Base-by-base conservation (phyloP, 2,888 invertebrate species). In the Atrina japonica region DNA sequence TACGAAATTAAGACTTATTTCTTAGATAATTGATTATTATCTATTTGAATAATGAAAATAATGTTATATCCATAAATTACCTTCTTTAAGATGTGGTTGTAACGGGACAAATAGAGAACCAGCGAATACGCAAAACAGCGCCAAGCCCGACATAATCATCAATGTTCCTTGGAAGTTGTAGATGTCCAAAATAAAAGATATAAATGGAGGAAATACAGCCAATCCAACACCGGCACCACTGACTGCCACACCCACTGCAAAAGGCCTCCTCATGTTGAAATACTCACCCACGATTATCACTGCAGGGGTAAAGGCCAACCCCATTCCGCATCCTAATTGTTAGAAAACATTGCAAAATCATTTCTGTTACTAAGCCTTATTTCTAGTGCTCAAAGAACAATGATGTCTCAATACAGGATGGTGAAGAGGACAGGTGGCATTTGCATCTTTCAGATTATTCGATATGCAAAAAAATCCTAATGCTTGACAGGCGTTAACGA, bases 261-360 rank as follows among this genome's bases (percentile, higher is more conserved):
- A 40, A 21, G 56, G 56, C 21, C 35, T n/a, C 41, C 16, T 56
- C 35, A 21, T 35, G 40, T 40, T 21, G 11, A 56, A 56, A 40
- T 56, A 56, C 35, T 40, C 56, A 23, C 29, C 40, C 6, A 56
- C 14, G 35, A 56, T 6, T 14, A 56, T 35, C 7, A 18, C 23
- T 14, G 40, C n/a, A 2, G 56, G 40, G 6, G 40, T 40, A 1
- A 18, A 3, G 1, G 23, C 16, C 18, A 56, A 23, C 23, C 40
- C 40, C 56, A 40, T 40, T 9, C 56, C 56, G 14, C 35, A 21
- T n/a, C 56, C 56, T 56, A 35, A 7, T n/a, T n/a, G n/a, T n/a
- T n/a, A n/a, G 50, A 43, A 43, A 43, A 43, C 16, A n/a, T n/a
- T 43, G n/a, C 3, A n/a, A 1, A 43, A 43, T 14, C 2, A 43